Evolutionary conservation across 2,113 vertebrate species (phyloP).

Genomic region (Tachysurus fulvidraco): DNA sequence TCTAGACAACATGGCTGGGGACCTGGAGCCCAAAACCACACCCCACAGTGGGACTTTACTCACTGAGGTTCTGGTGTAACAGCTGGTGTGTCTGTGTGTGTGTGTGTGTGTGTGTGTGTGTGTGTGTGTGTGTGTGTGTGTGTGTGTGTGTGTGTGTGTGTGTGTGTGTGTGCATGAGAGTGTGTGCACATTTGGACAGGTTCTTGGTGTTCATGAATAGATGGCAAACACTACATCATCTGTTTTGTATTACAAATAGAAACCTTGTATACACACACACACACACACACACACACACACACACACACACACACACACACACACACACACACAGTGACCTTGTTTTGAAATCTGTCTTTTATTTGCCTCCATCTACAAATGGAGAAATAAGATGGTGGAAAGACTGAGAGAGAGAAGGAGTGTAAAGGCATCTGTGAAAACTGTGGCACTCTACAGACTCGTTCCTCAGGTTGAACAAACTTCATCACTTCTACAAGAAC

Average conservation of each 20-base stretch:
- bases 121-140: constrained; percentile 11
- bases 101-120: neutral
- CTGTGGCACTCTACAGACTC: neutral
- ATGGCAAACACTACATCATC: constrained; percentile 33
- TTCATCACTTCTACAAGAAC: neutral
- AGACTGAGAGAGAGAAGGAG: constrained; percentile 56
- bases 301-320: constrained; percentile 1
- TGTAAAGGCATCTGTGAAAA: constrained; percentile 29
- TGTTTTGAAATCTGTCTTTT: constrained; percentile 31
- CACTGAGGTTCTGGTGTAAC: too few species aligned
- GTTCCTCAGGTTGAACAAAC: neutral
- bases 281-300: constrained; percentile 26
- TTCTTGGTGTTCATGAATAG: constrained; percentile 1
- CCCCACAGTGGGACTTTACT: too few species aligned
- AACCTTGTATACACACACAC: neutral
- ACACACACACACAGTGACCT: neutral
- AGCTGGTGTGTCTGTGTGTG: neutral
- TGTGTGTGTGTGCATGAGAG: constrained; percentile 1
- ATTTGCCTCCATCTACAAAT: constrained; percentile 23
- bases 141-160: neutral
- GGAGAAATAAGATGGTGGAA: constrained; percentile 69
- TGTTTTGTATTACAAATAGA: constrained; percentile 12
- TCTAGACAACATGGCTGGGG: too few species aligned
- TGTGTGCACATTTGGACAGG: constrained; percentile 17
- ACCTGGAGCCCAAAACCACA: too few species aligned